Base-by-base conservation (phyloP, 1,140 invertebrate species). In the Drosophila setifemur region DNA sequence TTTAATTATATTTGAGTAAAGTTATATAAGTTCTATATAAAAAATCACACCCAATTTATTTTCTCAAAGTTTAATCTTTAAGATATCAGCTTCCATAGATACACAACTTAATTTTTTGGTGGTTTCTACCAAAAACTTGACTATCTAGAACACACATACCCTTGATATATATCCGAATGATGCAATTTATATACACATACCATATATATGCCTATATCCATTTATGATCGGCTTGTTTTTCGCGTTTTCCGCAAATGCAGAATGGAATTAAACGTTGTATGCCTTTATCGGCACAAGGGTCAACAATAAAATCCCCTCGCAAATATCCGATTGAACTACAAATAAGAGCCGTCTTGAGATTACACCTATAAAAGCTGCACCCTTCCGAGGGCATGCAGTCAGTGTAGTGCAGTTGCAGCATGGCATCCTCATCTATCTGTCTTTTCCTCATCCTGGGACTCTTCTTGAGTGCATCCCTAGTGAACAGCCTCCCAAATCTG, bases 291-390 rank as follows among this genome's bases (percentile, higher is more conserved):
- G 47, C 44, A 75, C 28, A 31, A 42, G 25, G 25, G 39, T 40
- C 55, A 70, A 60, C 49, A 52, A 21, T 19, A 11, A 43, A 67
- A 85, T 67, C 29, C 52, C 11, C 31, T 21, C 1, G 39, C 42
- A 85, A 85, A 85, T 58, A 85, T 71, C 44, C 58, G 44, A 72
- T 71, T 68, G 35, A 79, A 85, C 70, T 63, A 61, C 74, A 74
- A 85, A 75, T 60, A 74, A 33, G 37, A 40, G 18, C 66, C 57
- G 52, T 55, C 39, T 28, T 16, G 11, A n/a, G 25, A 40, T 23
- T 79, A n/a, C 49, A 72, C 64, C 68, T 63, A 71, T 54, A 66
- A 50, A 55, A 52, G 44, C 35, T 11, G 9, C 2, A 4, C 42
- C 14, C 0, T 8, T 21, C 11, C 8, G 33, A 23, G n/a, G 26